Evolutionary conservation across 2,113 vertebrate genomes (phyloP), one percentile per base, ranked within the genome.

Genomic region (Tympanuchus pallidicinctus): DNA sequence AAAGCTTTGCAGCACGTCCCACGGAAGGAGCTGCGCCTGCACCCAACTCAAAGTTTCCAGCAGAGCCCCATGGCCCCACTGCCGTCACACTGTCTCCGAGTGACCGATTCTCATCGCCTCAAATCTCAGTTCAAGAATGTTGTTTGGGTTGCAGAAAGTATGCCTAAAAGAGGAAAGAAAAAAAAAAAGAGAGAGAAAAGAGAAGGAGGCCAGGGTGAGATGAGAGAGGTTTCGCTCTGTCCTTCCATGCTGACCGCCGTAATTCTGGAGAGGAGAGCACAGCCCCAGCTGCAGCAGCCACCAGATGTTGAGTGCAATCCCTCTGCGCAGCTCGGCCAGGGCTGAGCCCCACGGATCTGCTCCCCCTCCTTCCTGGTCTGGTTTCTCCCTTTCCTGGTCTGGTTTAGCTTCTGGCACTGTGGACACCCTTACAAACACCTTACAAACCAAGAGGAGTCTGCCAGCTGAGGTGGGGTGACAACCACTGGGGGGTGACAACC

Each of bases 61-160:
- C 80, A n/a, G 43, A 43, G 88, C 66, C 54, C n/a, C 6, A 5
- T 69, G 42, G 40, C 92, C 45, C 6, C 57, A 30, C 38, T 3
- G 70, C 78, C 67, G 48, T 66, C 47, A 7, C 73, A n/a, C 71
- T 30, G 9, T 66, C 93, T 96, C 87, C 20, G 2, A 71, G 92
- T 45, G 84, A 92, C 83, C 65, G 3, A 90, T 14, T 95, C 93
- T 48, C 57, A 93, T 81, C 76, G 95, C 89, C 92, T 97, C 80
- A 95, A 86, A 89, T 89, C 87, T 79, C 28, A 2, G 3, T 75
- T 95, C 93, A 96, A 91, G 95, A 96, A 97, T 95, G 96, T 93
- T 96, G 83, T 94, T 95, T 96, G 95, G 90, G 86, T 94, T 93
- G 74, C 86, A 91, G 88, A 95, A 96, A 91, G 88, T 34, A 12